Conservation (phyloP, 2,888 invertebrate species). For the Tenthredo livida region DNA sequence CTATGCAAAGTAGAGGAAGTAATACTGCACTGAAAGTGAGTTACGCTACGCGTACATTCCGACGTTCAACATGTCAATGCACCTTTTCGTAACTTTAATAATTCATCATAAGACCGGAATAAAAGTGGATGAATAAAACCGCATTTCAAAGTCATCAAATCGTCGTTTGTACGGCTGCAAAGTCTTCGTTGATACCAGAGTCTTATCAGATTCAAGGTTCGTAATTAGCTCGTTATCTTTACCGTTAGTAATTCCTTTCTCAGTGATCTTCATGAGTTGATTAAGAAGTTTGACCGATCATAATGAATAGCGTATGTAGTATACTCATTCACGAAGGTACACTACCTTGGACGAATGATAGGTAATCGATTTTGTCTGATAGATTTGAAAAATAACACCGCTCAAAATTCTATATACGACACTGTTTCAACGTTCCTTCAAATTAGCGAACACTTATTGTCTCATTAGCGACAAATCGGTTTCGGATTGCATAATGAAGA, state of each 20-base stretch:
- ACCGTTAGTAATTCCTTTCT: not conserved
- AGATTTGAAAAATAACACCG: not conserved
- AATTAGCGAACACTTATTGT: not conserved
- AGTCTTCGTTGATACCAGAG: not conserved
- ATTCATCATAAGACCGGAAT: not conserved
- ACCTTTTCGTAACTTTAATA: not conserved
- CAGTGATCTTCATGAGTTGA: not conserved
- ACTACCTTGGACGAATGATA: not conserved
- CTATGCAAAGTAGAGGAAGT: slow-evolving; percentile 73
- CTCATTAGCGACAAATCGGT: not conserved
- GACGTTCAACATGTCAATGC: not conserved
- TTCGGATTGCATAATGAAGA: not conserved
- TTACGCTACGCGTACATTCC: slow-evolving; percentile 26
- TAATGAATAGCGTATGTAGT: not conserved
- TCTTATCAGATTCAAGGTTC: slow-evolving; percentile 29
- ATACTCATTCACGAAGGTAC: not conserved
- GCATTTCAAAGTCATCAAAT: not conserved
- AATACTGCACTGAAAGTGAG: slow-evolving; percentile 63
- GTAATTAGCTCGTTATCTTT: slow-evolving; percentile 25
- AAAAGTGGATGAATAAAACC: not conserved
- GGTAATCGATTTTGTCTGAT: not conserved
- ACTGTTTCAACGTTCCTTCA: not conserved
- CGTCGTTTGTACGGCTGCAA: not conserved
- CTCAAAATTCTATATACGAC: not conserved
- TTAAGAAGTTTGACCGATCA: slow-evolving; percentile 20